Base-by-base conservation (phyloP, 2,888 invertebrate genomes). In the Eledona agricola region DNA sequence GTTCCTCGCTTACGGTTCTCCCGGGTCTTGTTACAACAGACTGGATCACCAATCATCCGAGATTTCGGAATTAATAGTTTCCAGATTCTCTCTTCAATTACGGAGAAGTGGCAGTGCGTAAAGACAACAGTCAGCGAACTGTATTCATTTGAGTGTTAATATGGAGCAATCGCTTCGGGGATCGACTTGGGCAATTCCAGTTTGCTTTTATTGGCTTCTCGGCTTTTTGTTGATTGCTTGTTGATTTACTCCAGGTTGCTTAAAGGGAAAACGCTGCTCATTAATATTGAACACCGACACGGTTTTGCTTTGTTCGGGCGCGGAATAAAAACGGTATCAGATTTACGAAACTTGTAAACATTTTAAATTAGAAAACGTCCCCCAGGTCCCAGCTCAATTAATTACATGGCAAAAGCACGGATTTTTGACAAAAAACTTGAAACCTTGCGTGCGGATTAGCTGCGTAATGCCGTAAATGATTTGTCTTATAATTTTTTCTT, bases 1-100 rank as follows among this genome's bases (percentile, higher is more conserved):
- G 59, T 56, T 58, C 40, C 56, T 50, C 53, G 58, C 54, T 55
- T 45, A 63, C 43, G 46, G 51, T 52, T 59, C 61, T 56, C 61
- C 7, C 17, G 59, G 53, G 63, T 52, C 57, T 63, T 62, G 63
- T 63, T 57, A 56, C 55, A 52, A 22, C 32, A 42, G 51, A 28
- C 42, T 49, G n/a, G 25, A 34, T 20, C 20, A 49, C 25, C 29
- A 34, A 54, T 54, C 43, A 54, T 54, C 34, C 42, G 34, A 51
- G 51, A 47, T 47, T 47, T 42, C 19, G 42, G 29, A 42, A 31
- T 22, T 46, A 46, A 46, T 46, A 46, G 46, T 26, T 19, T 34
- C 46, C 26, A 26, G 34, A 34, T 25, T 34, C 46, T 19, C 46
- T 12, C 34, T 32, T 45, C 45, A 32, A 45, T 32, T 31, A 45